Percentiles rank a stretch among this genome's conserved stretches.
Evolutionary conservation across 2,797 vertebrate species (phyloP).

Genomic region (Luscinia megarhynchos): DNA sequence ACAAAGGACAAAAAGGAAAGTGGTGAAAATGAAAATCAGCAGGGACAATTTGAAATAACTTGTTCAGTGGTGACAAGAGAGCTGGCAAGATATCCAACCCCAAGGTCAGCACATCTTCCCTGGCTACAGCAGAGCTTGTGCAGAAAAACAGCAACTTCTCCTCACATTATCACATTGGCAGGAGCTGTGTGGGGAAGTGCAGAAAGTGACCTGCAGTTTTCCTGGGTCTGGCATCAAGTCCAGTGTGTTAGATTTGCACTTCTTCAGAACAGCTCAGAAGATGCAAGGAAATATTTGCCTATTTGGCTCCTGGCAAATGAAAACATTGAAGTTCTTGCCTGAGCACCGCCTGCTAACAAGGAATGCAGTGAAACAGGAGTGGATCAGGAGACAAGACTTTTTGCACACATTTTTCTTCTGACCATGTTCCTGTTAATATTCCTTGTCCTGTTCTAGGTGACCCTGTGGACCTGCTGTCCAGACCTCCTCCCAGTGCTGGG

Average conservation of each 20-base stretch:
- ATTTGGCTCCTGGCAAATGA: not conserved
- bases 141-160: not conserved
- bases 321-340: not conserved
- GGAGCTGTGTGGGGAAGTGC: accelerated
- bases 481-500: not conserved
- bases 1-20: not conserved
- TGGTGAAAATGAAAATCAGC: not conserved
- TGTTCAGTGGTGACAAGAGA: not conserved
- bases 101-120: not conserved
- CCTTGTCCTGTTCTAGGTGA: not conserved
- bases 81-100: not conserved
- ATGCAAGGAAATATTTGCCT: not conserved
- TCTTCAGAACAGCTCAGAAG: not conserved
- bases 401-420: not conserved
- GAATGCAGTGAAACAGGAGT: not conserved
- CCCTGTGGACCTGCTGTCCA: accelerated
- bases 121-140: not conserved
- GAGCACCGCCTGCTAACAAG: not conserved
- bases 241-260: not conserved
- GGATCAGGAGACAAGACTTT: not conserved
- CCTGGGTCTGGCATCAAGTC: not conserved
- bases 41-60: not conserved
- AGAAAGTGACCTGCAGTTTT: not conserved
- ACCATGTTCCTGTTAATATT: not conserved
- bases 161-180: not conserved